Evolutionary conservation across 2,888 invertebrate genomes (phyloP), one percentile per base, ranked within the genome.

Genomic region (Amphipoea lucens): DNA sequence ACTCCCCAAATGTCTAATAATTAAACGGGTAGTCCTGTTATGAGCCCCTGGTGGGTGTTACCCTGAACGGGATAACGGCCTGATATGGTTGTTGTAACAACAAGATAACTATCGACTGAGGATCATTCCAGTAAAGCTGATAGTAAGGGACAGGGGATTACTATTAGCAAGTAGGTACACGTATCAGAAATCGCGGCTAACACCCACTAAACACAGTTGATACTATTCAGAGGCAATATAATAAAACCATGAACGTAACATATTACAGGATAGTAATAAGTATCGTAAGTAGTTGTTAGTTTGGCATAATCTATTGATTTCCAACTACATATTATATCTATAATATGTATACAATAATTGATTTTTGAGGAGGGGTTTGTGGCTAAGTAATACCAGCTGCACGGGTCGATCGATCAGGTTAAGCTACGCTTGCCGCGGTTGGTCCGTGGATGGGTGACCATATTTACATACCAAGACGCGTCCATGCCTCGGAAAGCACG

Each of bases 1-100:
- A 91, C 88, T 90, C 86, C 88, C 84, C 87, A 88, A 92, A 91
- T 89, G 87, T 90, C 86, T 89, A 86, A 88, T 86, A 90, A 92
- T 90, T 89, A 91, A 89, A 81, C 89, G 85, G 78, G 80, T 87
- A 83, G 79, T 71, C 66, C 82, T 83, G 86, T 89, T 91, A 91
- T 91, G 89, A 81, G 76, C 66, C 84, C 89, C 90, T 89, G 80
- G 86, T 86, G 78, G 74, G 45, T 68, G 80, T 73, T 76, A 54
- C 75, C 83, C 70, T 74, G 78, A 66, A 76, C 40, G 78, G 86
- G 87, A 86, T 86, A 87, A 84, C 76, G 74, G 73, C 66, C 74
- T 81, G 79, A 87, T 82, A 81, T 75, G 78, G 78, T 79, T 76
- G 87, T 81, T 81, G 69, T 57, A 72, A 76, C 84, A 73, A 80